A percentile compares a stretch with the other conserved stretches of the same genome.
These are phyloP conservation scores for Scomberomorus guttatus DNA, from an alignment of 2,797 vertebrate species.

Conservation along the genomic window DNA sequence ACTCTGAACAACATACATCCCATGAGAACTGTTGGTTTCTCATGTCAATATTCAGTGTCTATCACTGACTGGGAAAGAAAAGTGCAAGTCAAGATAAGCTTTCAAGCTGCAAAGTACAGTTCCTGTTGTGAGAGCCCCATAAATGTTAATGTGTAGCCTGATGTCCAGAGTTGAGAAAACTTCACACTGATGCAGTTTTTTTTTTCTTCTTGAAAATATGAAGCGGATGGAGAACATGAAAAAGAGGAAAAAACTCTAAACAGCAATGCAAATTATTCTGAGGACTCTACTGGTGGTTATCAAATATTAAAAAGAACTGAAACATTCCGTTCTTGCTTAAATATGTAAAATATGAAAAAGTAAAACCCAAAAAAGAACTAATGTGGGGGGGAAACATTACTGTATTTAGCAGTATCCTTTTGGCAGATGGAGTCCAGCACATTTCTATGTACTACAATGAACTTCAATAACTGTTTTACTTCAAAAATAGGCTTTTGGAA, in stretches of 20 bases:
- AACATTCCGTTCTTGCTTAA: slow-evolving; percentile 4
- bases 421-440: background rate
- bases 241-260: background rate
- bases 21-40: slow-evolving; percentile 11
- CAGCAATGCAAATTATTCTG: background rate
- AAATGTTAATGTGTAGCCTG: slow-evolving; percentile 57
- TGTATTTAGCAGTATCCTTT: background rate
- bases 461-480: no score
- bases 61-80: background rate
- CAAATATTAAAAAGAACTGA: background rate
- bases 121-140: slow-evolving; percentile 13
- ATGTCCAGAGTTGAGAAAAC: background rate
- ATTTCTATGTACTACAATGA: background rate
- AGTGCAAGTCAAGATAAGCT: slow-evolving; percentile 27
- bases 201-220: background rate
- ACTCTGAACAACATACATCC: slow-evolving; percentile 12
- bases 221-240: background rate
- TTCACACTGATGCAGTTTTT: background rate
- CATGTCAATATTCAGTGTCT: background rate
- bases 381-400: background rate
- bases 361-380: background rate
- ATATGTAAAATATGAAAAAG: background rate
- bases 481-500: background rate
- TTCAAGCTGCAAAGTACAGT: slow-evolving; percentile 24
- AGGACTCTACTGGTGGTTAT: background rate